Conservation (phyloP, 2,113 vertebrate genomes). For the Canis aureus region DNA sequence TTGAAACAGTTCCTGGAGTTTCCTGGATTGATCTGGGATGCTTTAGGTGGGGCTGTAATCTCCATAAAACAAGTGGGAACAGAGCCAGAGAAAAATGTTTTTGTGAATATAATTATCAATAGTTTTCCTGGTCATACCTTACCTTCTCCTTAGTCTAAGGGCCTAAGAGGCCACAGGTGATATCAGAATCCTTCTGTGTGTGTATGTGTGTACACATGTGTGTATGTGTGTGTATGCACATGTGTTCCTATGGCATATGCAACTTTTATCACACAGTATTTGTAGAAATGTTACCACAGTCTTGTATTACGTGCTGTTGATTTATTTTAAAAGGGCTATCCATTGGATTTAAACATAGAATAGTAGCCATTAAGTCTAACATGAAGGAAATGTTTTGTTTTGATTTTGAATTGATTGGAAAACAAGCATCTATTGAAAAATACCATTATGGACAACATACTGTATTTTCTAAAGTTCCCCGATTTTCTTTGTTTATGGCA, state of each 20-base stretch:
- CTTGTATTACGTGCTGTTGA: not conserved
- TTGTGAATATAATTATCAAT: not conserved
- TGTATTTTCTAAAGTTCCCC: not conserved
- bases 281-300: not conserved
- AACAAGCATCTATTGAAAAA: not conserved
- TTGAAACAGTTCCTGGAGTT: not conserved
- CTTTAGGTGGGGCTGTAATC: not conserved
- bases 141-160: not conserved
- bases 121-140: not conserved
- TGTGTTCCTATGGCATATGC: fast-evolving
- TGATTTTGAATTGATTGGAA: not conserved
- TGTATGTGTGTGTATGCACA: not conserved
- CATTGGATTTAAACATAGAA: not conserved
- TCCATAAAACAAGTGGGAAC: not conserved
- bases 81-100: not conserved
- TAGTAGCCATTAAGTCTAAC: not conserved
- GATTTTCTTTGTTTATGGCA: not conserved
- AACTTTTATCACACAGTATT: not conserved
- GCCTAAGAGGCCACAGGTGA: not conserved
- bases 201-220: not conserved
- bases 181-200: not conserved
- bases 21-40: not conserved
- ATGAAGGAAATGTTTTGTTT: not conserved
- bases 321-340: not conserved
- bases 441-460: not conserved